Evolutionary conservation across 1,140 invertebrate species (phyloP), one percentile per base, ranked within the genome.

Genomic region (Monochamus saltuarius): DNA sequence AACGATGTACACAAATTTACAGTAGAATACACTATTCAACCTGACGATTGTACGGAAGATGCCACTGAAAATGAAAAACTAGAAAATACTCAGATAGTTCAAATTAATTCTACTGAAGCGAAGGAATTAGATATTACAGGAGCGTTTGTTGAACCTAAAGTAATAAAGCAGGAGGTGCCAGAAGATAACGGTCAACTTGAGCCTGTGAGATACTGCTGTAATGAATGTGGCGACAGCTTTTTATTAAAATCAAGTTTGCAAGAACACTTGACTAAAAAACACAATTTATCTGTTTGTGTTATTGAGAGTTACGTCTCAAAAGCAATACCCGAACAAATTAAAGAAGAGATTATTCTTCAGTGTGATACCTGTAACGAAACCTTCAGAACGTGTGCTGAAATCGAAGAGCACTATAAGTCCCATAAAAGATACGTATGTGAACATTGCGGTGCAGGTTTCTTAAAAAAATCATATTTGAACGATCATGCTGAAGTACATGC

Each of bases 401-500:
- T 56, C 19, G 45, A 56, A 43, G 39, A 56, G 22, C 53, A 56
- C 16, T 56, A 56, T 14, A 45, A 45, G 8, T 34, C 42, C 8
- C 53, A 56, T 42, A 56, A 56, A 35, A 45, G 6, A 7, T 42
- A 56, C 14, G 38, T 56, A 9, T 56, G 53, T 45, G 53, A 56
- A 56, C 53, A 56, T 22, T 56, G 53, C 14, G 53, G 53, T 10
- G 53, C 53, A 35, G 53, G 16, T 4, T 56, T 56, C 13, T 16
- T 56, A 13, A 56, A 56, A 45, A 43, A 43, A 45, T 43, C 53
- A 7, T 56, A 56, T 7, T 42, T 56, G n/a, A 11, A 42, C 7
- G 53, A 56, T 16, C 53, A 56, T 29, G 14, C 45, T 38, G n/a
- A 45, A 7, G 37, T 45, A 17, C 53, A 56, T 45, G 19, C 53